Conservation (phyloP, 1,140 invertebrate genomes). For the Ditylenchus dipsaci region DNA sequence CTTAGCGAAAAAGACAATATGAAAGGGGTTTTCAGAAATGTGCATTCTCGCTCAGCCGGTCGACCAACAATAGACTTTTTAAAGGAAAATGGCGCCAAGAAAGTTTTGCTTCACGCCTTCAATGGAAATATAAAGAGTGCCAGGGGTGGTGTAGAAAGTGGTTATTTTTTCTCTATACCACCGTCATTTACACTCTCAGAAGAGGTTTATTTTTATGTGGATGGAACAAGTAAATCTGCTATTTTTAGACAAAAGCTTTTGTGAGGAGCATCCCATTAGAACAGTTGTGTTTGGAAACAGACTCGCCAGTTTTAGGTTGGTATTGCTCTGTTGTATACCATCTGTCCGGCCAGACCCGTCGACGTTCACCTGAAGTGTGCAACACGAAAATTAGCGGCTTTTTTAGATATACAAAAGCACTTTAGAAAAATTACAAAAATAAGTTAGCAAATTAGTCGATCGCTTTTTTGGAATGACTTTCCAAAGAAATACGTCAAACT, state of each 20-base stretch:
- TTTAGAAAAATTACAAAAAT: too few species aligned
- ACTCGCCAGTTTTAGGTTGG: constrained; percentile 45
- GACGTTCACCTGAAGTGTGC: too few species aligned
- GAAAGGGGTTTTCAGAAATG: constrained; percentile 59
- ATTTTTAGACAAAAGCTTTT: constrained; percentile 25
- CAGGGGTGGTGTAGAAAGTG: constrained; percentile 56
- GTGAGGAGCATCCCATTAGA: constrained; percentile 29
- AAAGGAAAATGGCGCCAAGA: constrained; percentile 54
- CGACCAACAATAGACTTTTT: constrained; percentile 51
- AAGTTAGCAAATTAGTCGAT: too few species aligned
- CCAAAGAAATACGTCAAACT: too few species aligned
- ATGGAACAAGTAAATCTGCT: not conserved
- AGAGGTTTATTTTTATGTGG: constrained; percentile 18
- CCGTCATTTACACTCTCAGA: constrained; percentile 48
- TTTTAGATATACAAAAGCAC: too few species aligned
- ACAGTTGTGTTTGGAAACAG: constrained; percentile 44
- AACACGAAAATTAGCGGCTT: too few species aligned
- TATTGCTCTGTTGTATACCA: too few species aligned
- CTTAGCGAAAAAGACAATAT: too few species aligned
- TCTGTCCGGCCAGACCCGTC: too few species aligned
- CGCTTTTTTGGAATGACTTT: too few species aligned
- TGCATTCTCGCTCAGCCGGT: constrained; percentile 61
- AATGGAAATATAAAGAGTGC: constrained; percentile 59
- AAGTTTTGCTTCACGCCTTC: constrained; percentile 61
- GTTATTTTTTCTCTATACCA: constrained; percentile 60